phyloP scores from a whole-genome alignment of 2,888 invertebrate genomes.

The Drosophila pseudotakahashii region DNA sequence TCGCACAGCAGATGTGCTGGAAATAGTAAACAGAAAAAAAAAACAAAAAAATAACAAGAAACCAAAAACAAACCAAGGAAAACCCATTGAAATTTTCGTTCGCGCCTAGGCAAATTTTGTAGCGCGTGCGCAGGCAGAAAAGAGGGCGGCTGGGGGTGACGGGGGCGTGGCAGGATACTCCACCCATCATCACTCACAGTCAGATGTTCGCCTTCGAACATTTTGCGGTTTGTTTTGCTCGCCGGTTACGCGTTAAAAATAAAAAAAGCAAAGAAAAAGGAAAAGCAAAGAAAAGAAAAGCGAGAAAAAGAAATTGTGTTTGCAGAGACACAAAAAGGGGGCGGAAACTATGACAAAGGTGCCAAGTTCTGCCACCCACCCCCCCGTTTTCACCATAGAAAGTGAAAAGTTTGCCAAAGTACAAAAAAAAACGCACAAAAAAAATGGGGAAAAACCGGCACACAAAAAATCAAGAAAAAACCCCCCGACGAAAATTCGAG shows the following conservation, averaged over 20 bases:
- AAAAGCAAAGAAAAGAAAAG: slow-evolving; percentile 30
- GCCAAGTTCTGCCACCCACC: slow-evolving; percentile 54
- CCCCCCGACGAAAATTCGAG: slow-evolving; percentile 43
- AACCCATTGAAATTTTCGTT: slow-evolving; percentile 44
- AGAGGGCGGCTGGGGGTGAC: not conserved
- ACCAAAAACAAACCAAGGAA: slow-evolving; percentile 17
- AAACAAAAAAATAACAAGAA: slow-evolving; percentile 13
- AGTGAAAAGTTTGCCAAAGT: slow-evolving; percentile 77
- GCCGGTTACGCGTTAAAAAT: slow-evolving; percentile 58
- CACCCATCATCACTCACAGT: slow-evolving; percentile 51
- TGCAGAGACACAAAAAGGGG: slow-evolving; percentile 20
- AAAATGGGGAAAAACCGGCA: not conserved
- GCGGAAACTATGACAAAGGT: slow-evolving; percentile 56
- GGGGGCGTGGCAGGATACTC: slow-evolving; percentile 40
- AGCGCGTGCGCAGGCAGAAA: slow-evolving; percentile 63
- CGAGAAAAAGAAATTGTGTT: slow-evolving; percentile 28
- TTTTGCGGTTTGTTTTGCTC: slow-evolving; percentile 74
- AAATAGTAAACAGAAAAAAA: slow-evolving; percentile 48
- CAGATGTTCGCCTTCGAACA: slow-evolving; percentile 46
- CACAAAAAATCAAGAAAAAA: slow-evolving; percentile 1
- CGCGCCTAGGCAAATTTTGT: slow-evolving; percentile 35
- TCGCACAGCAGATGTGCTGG: slow-evolving; percentile 30
- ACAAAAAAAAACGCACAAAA: slow-evolving; percentile 24
- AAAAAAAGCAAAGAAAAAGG: not conserved
- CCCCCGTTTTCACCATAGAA: slow-evolving; percentile 49